Evolutionary conservation across 2,113 vertebrate species (phyloP).

Genomic region (Capra hircus): DNA sequence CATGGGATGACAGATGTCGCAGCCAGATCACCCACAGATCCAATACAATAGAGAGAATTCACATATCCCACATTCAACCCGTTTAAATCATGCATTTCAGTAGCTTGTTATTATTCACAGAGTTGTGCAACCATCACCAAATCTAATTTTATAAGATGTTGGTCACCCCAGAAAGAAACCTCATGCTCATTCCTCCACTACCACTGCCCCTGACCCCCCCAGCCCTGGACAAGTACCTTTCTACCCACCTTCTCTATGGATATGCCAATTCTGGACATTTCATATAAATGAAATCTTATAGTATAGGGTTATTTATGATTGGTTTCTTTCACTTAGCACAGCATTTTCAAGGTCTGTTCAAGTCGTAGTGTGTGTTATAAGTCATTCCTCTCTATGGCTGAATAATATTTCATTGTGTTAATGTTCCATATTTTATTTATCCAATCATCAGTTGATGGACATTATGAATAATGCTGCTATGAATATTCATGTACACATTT

Average conservation of each 20-base stretch:
- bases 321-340: not conserved
- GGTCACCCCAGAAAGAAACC: not conserved
- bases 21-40: not conserved
- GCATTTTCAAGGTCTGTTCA: not conserved
- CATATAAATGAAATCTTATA: not conserved
- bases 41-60: not conserved
- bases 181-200: not conserved
- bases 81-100: not conserved
- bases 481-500: not conserved
- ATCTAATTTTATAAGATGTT: not conserved
- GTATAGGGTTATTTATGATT: not conserved
- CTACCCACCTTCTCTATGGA: not conserved
- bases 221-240: not conserved
- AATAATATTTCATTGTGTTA: not conserved
- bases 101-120: not conserved
- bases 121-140: not conserved
- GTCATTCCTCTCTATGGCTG: not conserved
- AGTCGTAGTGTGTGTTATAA: rapidly evolving
- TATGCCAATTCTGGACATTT: not conserved
- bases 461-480: not conserved
- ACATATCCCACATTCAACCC: not conserved
- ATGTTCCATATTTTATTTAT: not conserved
- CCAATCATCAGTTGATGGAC: not conserved
- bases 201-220: not conserved
- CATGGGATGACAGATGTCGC: not conserved